phyloP scores from a whole-genome alignment of 1,140 invertebrate species.

The Apocrypta bakeri region DNA sequence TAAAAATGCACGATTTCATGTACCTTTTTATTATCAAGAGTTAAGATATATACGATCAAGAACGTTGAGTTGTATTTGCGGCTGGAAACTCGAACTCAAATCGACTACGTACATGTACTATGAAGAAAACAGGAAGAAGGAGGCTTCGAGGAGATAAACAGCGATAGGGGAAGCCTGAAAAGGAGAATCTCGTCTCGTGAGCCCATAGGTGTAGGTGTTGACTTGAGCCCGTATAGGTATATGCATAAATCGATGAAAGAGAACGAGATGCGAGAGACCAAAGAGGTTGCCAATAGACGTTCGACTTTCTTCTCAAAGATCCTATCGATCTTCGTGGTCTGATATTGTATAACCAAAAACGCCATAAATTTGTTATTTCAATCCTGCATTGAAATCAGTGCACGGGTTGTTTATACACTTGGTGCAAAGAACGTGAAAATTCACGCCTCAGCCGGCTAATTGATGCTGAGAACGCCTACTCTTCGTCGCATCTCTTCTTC shows the following conservation, averaged over 20 bases:
- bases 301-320: slow-evolving; percentile 31
- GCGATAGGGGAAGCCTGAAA: no score
- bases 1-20: no score
- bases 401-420: background rate
- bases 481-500: background rate
- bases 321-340: slow-evolving; percentile 31
- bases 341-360: slow-evolving; percentile 24
- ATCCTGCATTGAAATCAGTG: background rate
- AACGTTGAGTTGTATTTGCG: no score
- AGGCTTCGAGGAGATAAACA: background rate
- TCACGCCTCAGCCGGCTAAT: slow-evolving; percentile 8
- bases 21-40: no score
- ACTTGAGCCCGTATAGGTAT: no score
- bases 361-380: slow-evolving; percentile 15
- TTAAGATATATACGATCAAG: no score
- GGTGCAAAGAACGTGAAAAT: background rate
- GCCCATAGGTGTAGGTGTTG: background rate
- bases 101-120: no score
- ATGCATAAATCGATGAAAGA: no score
- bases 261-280: background rate
- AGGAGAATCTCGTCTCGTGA: background rate
- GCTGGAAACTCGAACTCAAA: no score
- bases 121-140: background rate
- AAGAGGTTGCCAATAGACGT: background rate
- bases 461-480: slow-evolving; percentile 1